phyloP scores from a whole-genome alignment of 2,797 vertebrate species.

The Oryzias sinensis region DNA sequence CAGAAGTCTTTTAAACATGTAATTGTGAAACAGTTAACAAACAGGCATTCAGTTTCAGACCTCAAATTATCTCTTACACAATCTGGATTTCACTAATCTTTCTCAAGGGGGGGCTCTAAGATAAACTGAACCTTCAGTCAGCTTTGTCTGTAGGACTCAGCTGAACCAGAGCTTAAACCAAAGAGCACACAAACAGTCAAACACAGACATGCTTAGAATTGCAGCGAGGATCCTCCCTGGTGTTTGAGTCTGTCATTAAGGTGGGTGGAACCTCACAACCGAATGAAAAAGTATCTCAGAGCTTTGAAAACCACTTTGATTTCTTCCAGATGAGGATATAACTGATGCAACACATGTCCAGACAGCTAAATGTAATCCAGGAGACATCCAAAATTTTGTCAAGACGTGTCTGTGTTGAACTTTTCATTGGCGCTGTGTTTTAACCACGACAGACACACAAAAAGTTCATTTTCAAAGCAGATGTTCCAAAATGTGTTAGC shows the following conservation, averaged over 20 bases:
- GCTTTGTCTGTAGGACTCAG: slow-evolving; percentile 13
- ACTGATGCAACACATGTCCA: slow-evolving; percentile 17
- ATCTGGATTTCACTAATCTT: slow-evolving; percentile 43
- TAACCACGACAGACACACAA: no score
- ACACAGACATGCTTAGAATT: slow-evolving; percentile 22
- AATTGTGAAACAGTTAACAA: neutral
- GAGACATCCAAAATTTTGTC: neutral
- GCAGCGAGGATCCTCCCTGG: slow-evolving; percentile 37
- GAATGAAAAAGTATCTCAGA: slow-evolving; percentile 22
- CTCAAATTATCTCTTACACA: slow-evolving; percentile 35
- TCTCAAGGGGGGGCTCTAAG: slow-evolving; percentile 20
- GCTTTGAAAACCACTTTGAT: slow-evolving; percentile 11
- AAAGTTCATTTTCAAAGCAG: no score
- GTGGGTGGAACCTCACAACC: slow-evolving; percentile 43
- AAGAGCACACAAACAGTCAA: slow-evolving; percentile 13
- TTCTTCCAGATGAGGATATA: slow-evolving; percentile 41
- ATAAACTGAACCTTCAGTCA: slow-evolving; percentile 17
- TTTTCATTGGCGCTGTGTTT: no score
- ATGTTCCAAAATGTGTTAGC: no score
- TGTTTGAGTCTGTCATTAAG: slow-evolving; percentile 54
- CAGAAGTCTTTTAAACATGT: neutral
- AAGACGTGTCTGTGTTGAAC: neutral
- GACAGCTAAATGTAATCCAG: slow-evolving; percentile 6
- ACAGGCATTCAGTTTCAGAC: neutral
- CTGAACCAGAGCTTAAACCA: slow-evolving; percentile 31